Conservation (phyloP, 2,888 invertebrate genomes). For the Tipula helvola region DNA sequence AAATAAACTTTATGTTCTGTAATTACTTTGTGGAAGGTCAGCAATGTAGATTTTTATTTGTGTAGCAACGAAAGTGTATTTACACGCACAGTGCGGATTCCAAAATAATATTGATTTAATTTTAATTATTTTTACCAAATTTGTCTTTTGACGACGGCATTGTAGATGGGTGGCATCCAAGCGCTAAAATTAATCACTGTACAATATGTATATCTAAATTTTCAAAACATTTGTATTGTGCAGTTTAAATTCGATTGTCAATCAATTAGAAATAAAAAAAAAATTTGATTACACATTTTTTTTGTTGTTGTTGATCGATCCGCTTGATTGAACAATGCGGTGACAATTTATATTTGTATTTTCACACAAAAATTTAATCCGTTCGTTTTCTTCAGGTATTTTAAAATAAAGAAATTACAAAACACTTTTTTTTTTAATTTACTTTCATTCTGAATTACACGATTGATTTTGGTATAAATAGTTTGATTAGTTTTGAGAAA, state of each 20-base stretch:
- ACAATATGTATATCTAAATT: background rate
- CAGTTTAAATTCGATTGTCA: background rate
- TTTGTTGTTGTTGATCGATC: background rate
- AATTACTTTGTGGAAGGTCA: background rate
- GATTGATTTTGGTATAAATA: constrained; percentile 7
- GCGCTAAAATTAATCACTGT: too few species aligned
- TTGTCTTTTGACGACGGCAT: too few species aligned
- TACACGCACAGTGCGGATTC: background rate
- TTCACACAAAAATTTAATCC: background rate
- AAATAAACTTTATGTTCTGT: background rate
- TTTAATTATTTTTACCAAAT: too few species aligned
- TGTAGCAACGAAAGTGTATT: background rate
- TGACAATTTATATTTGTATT: background rate
- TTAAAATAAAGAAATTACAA: background rate
- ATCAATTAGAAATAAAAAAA: background rate
- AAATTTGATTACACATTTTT: background rate
- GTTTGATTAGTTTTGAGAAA: background rate
- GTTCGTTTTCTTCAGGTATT: background rate
- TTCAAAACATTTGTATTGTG: background rate
- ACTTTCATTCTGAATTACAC: background rate
- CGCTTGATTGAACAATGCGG: constrained; percentile 5
- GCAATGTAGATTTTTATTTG: background rate
- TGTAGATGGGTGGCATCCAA: too few species aligned
- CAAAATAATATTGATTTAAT: too few species aligned
- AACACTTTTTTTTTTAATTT: background rate